Base-by-base conservation (phyloP, 2,888 invertebrate species). In the Tachina fera region DNA sequence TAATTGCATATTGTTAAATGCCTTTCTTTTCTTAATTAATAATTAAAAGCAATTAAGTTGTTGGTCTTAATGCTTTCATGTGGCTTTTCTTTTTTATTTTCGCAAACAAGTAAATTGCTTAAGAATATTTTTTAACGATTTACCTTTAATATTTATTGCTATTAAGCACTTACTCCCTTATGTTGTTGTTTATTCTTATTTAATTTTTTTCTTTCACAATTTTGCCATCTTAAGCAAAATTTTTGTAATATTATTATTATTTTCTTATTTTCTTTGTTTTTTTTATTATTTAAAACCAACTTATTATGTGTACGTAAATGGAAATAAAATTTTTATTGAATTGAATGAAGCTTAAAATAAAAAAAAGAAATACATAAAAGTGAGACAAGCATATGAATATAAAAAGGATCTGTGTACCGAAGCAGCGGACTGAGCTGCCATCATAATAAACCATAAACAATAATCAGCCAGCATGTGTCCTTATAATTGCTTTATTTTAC, bases 361-460 rank as follows among this genome's bases (percentile, higher is more conserved):
- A 58, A 60, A 1, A 72, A 10, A 58, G 3, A 22, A 58, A 60
- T 5, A 72, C 6, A 58, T 31, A 43, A 51, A 51, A 49, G 6
- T 9, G n/a, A 43, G 22, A 39, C 47, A 31, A 56, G 4, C 39
- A n/a, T 22, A 47, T 45, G 16, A 1, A 16, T 22, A 31, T 51
- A 43, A 51, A 60, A 45, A 1, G 5, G 4, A 14, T 9, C 47
- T 39, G 31, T 10, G 19, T 19, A 19, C 51, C 13, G n/a, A 14
- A 61, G 49, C 6, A 39, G 4, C 14, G 19, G n/a, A n/a, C 45
- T 56, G 58, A 14, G 51, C 51, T 56, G 51, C 31, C 74, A 39
- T 45, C 49, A 49, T 63, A 74, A 79, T 74, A 79, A 65, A 75
- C 79, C 78, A 76, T 76, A 60, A 76, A 53, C 75, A 83, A 83